Evolutionary conservation across 2,113 vertebrate genomes (phyloP).

Genomic region (Ascaphus truei): DNA sequence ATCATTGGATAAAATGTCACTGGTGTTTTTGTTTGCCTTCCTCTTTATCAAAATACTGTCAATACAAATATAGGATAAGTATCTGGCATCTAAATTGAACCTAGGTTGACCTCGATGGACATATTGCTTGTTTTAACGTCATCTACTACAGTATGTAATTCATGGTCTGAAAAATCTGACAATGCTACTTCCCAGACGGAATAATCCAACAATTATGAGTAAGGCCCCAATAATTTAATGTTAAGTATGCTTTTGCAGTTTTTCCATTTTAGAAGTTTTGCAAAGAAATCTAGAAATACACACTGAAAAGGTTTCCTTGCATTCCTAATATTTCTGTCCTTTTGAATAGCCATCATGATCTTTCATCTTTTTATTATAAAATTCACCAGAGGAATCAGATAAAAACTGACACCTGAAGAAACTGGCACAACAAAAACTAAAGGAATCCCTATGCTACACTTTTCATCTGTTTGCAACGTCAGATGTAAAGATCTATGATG

Average conservation of each 20-base stretch:
- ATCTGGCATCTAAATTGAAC: too few species aligned
- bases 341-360: slow-evolving; percentile 29
- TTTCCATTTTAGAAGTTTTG: slow-evolving; percentile 1
- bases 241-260: slow-evolving; percentile 2
- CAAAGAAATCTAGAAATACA: not conserved
- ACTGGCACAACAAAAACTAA: slow-evolving; percentile 26
- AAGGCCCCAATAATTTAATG: too few species aligned
- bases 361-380: slow-evolving; percentile 25
- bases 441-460: slow-evolving; percentile 31
- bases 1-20: too few species aligned
- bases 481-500: slow-evolving; percentile 31
- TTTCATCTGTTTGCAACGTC: slow-evolving; percentile 28
- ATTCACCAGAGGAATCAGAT: slow-evolving; percentile 30
- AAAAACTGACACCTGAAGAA: slow-evolving; percentile 30
- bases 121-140: too few species aligned
- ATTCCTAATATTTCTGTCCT: slow-evolving; percentile 29
- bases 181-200: too few species aligned
- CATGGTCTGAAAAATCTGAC: too few species aligned
- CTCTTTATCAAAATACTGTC: too few species aligned
- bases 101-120: too few species aligned
- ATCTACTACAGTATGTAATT: too few species aligned
- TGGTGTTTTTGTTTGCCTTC: too few species aligned
- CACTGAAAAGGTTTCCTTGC: slow-evolving; percentile 21
- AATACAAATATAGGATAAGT: too few species aligned
- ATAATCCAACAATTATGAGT: too few species aligned